Conservation (phyloP, 2,113 vertebrate genomes). For the Ellobius talpinus region DNA sequence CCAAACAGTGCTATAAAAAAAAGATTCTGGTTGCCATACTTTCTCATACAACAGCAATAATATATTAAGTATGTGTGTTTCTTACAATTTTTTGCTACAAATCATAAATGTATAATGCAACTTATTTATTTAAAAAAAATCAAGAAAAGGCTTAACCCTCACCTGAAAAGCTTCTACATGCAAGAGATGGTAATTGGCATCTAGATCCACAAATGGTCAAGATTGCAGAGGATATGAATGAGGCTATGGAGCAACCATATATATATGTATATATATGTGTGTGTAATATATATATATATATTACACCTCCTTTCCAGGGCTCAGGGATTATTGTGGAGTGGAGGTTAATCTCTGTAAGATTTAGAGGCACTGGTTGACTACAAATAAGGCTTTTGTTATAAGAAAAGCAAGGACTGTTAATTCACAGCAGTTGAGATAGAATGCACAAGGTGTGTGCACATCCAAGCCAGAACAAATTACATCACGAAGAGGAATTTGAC, state of each 20-base stretch:
- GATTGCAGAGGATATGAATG: not conserved
- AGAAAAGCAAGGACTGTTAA: not conserved
- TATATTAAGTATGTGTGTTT: not conserved
- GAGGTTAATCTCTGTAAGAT: not conserved
- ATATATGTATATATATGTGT: no score
- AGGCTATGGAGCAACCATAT: not conserved
- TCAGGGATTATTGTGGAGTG: not conserved
- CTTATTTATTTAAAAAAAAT: not conserved
- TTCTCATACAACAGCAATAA: not conserved
- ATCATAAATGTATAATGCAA: not conserved
- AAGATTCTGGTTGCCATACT: not conserved
- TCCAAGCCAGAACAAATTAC: not conserved
- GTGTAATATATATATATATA: not conserved
- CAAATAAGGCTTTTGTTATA: not conserved
- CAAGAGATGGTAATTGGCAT: not conserved
- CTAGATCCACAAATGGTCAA: not conserved
- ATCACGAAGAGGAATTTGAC: not conserved
- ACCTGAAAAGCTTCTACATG: not conserved
- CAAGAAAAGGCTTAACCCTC: not conserved
- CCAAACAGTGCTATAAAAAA: no score
- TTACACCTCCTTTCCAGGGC: not conserved
- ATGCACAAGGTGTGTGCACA: not conserved
- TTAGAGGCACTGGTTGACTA: not conserved
- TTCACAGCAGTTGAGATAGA: not conserved
- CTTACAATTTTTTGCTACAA: not conserved